Conservation (phyloP, 2,797 vertebrate genomes). For the Pseudopleuronectes americanus region DNA sequence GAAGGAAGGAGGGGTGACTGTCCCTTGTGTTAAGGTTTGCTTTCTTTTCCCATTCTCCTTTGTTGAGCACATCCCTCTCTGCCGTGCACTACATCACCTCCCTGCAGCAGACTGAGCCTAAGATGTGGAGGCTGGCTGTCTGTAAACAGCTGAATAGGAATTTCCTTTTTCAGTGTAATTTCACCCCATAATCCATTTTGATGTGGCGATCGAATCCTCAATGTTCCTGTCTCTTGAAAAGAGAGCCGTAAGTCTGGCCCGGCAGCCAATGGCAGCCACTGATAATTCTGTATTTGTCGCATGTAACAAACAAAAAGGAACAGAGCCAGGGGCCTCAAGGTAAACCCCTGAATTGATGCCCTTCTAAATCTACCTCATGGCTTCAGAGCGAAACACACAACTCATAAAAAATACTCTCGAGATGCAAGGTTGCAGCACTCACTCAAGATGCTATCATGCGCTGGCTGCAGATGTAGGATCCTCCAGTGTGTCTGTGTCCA, state of each 20-base stretch:
- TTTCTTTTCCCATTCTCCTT: constrained; percentile 20
- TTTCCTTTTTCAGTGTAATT: constrained; percentile 38
- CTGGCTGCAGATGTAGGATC: constrained; percentile 6
- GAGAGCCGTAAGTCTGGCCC: constrained; percentile 33
- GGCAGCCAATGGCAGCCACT: not conserved
- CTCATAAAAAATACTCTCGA: constrained; percentile 21
- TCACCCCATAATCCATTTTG: constrained; percentile 48
- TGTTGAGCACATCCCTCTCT: not conserved
- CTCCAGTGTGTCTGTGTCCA: constrained; percentile 7
- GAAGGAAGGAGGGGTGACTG: not conserved
- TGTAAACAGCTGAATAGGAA: constrained; percentile 47
- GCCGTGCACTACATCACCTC: constrained; percentile 36
- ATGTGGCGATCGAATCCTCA: constrained; percentile 38
- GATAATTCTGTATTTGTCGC: constrained; percentile 36
- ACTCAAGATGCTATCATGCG: constrained; percentile 44
- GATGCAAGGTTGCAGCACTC: constrained; percentile 23
- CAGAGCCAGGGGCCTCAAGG: constrained; percentile 33
- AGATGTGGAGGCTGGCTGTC: constrained; percentile 11
- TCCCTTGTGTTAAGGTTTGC: constrained; percentile 19
- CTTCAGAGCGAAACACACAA: constrained; percentile 1
- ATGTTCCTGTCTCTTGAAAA: constrained; percentile 33
- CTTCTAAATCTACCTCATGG: constrained; percentile 39
- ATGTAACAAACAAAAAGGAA: constrained; percentile 12
- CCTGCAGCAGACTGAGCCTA: not conserved
- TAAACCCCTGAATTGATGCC: constrained; percentile 39